Evolutionary conservation across 2,113 vertebrate species (phyloP).

Genomic region (Hiodon alosoides): DNA sequence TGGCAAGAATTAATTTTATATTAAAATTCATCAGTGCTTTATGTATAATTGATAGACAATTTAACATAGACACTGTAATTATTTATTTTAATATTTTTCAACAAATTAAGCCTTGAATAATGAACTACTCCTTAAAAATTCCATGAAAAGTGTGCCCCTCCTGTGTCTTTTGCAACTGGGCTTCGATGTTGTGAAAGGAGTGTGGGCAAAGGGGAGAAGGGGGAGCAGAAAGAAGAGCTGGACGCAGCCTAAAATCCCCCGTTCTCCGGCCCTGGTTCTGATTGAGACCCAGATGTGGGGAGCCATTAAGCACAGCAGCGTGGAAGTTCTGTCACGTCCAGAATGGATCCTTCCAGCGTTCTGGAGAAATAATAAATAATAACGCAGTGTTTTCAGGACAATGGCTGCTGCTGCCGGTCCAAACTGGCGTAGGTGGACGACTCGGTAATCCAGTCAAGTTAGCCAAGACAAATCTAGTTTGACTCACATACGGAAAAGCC

Average conservation of each 20-base stretch:
- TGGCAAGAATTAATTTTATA: too few species aligned
- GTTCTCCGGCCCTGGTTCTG: constrained; percentile 23
- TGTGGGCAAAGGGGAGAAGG: neutral
- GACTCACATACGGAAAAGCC: too few species aligned
- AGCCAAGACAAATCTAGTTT: neutral
- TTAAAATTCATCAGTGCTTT: too few species aligned
- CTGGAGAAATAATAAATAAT: neutral
- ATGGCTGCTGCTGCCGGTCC: neutral
- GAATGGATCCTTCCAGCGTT: neutral
- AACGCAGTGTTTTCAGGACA: constrained; percentile 1
- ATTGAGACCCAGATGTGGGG: constrained; percentile 41
- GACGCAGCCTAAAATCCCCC: neutral
- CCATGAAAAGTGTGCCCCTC: too few species aligned
- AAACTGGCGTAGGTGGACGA: neutral
- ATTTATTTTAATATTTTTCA: too few species aligned
- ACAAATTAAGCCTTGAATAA: too few species aligned
- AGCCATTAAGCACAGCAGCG: constrained; percentile 11
- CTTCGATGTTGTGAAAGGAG: too few species aligned
- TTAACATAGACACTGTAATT: too few species aligned
- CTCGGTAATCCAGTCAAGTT: neutral
- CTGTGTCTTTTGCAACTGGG: too few species aligned
- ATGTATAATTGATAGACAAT: too few species aligned
- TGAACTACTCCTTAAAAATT: too few species aligned
- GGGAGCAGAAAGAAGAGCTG: neutral
- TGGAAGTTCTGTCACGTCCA: constrained; percentile 7